Evolutionary conservation across 2,113 vertebrate genomes (phyloP), one percentile per base, ranked within the genome.

Genomic region (Sorex fumeus): DNA sequence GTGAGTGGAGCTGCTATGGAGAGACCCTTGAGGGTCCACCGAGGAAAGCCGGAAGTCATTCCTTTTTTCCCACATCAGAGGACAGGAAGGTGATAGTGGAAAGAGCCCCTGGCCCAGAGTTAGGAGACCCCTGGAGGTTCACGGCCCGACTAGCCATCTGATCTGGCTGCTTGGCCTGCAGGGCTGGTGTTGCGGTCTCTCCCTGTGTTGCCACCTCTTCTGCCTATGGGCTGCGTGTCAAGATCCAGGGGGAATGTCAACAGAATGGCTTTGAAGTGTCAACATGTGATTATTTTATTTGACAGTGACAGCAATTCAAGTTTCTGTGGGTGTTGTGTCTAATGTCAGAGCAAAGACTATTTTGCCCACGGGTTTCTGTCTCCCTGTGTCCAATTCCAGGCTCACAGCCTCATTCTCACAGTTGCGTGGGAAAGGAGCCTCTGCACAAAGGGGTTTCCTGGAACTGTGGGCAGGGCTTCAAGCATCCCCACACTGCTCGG

Each of bases 351-450:
- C 8, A 10, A 50, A 6, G 94, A 79, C 21, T 74, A 27, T 72
- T 43, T 88, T 28, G 57, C 75, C 74, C 32, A 16, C 4, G 72
- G 25, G 62, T 86, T 91, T 90, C 60, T 94, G 40, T 78, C 53
- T 75, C 34, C 90, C 40, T 30, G 70, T 18, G 50, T 67, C 36
- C 53, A 7, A 3, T 50, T 76, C 84, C 74, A 45, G 75, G 89
- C 79, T 77, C 87, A 47, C 2, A 75, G 32, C 77, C 84, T 81
- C 18, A 0, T 60, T 67, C 77, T 87, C 78, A 34, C 69, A 8
- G 60, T 36, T 57, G 69, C 40, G 82, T 93, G 82, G 82, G 90
- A 87, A 95, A 76, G 81, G 53, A 77, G 53, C 82, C 87, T 9
- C 12, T 2, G 16, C 3, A 91, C 32, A 64, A 84, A 84, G 70